Percentiles rank a stretch among this genome's conserved stretches.
Evolutionary conservation across 2,797 vertebrate species (phyloP).

Genomic region (Brachymystax lenok): DNA sequence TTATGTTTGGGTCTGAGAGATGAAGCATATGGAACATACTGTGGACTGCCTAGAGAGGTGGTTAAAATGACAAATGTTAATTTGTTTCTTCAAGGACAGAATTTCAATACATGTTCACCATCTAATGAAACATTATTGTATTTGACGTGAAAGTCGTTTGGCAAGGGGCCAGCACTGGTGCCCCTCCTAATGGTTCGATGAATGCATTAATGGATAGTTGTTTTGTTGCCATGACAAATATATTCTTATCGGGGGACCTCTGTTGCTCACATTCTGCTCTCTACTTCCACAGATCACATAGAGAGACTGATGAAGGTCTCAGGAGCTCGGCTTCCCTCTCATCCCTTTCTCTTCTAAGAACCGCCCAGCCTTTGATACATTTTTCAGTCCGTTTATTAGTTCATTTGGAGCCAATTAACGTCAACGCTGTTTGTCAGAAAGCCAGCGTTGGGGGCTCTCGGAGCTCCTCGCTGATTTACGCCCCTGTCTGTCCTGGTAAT

Average conservation of each 20-base stretch:
- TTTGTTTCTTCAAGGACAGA: neutral
- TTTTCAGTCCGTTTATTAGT: slow-evolving; percentile 52
- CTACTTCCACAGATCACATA: neutral
- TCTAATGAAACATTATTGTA: slow-evolving; percentile 26
- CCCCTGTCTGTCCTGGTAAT: slow-evolving; percentile 59
- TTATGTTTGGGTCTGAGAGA: neutral
- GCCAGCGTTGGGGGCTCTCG: slow-evolving; percentile 20
- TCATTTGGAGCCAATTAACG: slow-evolving; percentile 63
- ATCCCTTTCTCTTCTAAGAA: slow-evolving; percentile 15
- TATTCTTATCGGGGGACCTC: too few species aligned
- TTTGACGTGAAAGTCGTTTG: slow-evolving; percentile 10
- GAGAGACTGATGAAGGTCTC: neutral
- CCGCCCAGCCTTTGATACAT: slow-evolving; percentile 27
- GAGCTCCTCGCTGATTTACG: slow-evolving; percentile 45
- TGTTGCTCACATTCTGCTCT: too few species aligned
- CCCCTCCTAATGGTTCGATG: too few species aligned
- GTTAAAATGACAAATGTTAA: neutral
- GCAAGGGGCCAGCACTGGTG: too few species aligned
- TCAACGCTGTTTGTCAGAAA: slow-evolving; percentile 54
- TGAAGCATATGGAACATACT: neutral
- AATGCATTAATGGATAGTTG: too few species aligned
- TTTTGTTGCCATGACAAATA: too few species aligned
- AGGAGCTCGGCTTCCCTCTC: neutral
- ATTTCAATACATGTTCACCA: slow-evolving; percentile 18
- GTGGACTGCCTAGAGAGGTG: neutral